A percentile compares a stretch with the other conserved stretches of the same genome.
phyloP scores from a whole-genome alignment of 2,888 invertebrate genomes.

The Bibio marci region DNA sequence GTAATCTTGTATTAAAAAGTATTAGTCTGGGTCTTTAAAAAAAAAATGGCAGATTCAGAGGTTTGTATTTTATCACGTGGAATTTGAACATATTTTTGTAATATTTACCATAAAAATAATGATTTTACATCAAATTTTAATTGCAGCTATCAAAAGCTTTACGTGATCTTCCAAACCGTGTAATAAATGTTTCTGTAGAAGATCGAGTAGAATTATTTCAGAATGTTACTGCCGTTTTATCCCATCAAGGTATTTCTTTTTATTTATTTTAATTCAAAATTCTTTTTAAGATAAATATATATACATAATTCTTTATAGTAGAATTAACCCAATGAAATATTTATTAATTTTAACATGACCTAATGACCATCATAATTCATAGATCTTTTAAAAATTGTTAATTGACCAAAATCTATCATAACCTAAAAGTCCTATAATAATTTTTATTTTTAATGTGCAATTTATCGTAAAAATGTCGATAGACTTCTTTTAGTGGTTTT shows the following conservation, averaged over 20 bases:
- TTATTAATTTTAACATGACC: too few species aligned
- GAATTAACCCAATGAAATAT: background rate
- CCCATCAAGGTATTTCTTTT: conserved; percentile 47
- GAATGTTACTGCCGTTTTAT: conserved; percentile 35
- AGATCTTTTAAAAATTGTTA: background rate
- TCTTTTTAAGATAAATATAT: background rate
- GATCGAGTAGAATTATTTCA: conserved; percentile 22
- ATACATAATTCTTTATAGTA: background rate
- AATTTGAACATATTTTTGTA: too few species aligned
- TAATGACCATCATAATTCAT: too few species aligned
- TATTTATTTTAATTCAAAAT: conserved; percentile 1
- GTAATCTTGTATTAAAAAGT: too few species aligned
- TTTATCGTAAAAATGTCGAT: too few species aligned
- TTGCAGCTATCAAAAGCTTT: conserved; percentile 26
- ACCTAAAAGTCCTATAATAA: too few species aligned
- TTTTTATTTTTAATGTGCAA: too few species aligned
- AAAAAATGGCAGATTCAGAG: conserved; percentile 18
- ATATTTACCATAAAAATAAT: background rate
- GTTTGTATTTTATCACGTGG: conserved; percentile 9
- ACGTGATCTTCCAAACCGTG: conserved; percentile 26
- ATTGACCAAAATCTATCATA: background rate
- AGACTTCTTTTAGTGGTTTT: too few species aligned
- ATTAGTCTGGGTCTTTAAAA: too few species aligned
- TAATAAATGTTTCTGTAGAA: conserved; percentile 20
- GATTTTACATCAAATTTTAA: background rate